Percentiles rank a stretch among this genome's conserved stretches.
phyloP scores from a whole-genome alignment of 2,113 vertebrate species.

The Porphyrio hochstetteri region DNA sequence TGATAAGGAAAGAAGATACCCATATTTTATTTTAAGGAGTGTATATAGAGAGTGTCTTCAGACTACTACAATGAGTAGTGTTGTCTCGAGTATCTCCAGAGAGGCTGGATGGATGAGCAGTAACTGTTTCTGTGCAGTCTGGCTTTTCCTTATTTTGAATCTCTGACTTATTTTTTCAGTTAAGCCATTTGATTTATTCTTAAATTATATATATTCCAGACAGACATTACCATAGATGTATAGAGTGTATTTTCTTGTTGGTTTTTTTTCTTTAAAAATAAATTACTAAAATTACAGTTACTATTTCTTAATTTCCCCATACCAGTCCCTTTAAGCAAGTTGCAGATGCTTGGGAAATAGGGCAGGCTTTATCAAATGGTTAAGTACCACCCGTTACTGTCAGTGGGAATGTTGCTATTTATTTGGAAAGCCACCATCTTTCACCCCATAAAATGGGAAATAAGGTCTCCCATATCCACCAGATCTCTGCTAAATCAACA shows the following conservation, averaged over 20 bases:
- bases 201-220: background rate
- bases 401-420: background rate
- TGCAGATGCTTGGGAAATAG: background rate
- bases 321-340: background rate
- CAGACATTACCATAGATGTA: background rate
- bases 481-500: background rate
- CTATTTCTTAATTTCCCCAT: background rate
- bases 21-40: constrained; percentile 21
- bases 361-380: background rate
- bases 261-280: background rate
- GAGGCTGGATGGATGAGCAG: background rate
- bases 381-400: background rate
- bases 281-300: background rate
- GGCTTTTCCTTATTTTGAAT: background rate
- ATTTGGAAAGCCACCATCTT: background rate
- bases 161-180: background rate
- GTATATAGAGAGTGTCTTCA: background rate
- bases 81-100: background rate
- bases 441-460: background rate
- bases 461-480: background rate
- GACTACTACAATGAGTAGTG: background rate
- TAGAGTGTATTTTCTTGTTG: background rate
- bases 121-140: background rate
- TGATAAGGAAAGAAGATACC: background rate
- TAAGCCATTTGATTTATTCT: background rate